A percentile compares a stretch with the other conserved stretches of the same genome.
phyloP scores from a whole-genome alignment of 2,797 vertebrate species.

The Gorsachius magnificus region DNA sequence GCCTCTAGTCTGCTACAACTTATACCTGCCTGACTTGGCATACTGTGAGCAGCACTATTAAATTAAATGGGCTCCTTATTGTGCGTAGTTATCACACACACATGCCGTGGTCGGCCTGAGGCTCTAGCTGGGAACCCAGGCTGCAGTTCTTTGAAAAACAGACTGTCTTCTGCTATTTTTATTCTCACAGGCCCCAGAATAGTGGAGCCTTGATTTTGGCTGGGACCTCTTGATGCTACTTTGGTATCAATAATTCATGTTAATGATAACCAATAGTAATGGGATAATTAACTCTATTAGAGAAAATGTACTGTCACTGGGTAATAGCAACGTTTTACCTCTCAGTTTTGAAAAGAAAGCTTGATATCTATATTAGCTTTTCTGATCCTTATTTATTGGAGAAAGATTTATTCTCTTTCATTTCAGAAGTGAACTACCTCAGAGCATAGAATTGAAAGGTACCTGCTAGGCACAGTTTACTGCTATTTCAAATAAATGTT shows the following conservation, averaged over 20 bases:
- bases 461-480: not conserved
- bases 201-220: not conserved
- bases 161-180: not conserved
- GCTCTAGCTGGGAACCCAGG: not conserved
- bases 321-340: not conserved
- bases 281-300: constrained; percentile 29
- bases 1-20: not conserved
- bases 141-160: not conserved
- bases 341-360: not conserved
- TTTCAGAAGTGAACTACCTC: not conserved
- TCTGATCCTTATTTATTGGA: not conserved
- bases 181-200: not conserved
- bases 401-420: not conserved
- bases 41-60: not conserved
- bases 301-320: not conserved
- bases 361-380: not conserved
- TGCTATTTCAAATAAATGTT: not conserved
- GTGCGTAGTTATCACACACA: not conserved
- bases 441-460: not conserved
- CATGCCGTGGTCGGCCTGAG: not conserved
- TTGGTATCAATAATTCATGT: constrained; percentile 35
- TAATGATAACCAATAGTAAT: not conserved
- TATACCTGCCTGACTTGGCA: not conserved
- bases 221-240: not conserved
- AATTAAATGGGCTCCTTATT: not conserved